A percentile compares a stretch with the other conserved stretches of the same genome.
Conservation (phyloP, 2,888 invertebrate species). For the Agapostemon virescens region DNA sequence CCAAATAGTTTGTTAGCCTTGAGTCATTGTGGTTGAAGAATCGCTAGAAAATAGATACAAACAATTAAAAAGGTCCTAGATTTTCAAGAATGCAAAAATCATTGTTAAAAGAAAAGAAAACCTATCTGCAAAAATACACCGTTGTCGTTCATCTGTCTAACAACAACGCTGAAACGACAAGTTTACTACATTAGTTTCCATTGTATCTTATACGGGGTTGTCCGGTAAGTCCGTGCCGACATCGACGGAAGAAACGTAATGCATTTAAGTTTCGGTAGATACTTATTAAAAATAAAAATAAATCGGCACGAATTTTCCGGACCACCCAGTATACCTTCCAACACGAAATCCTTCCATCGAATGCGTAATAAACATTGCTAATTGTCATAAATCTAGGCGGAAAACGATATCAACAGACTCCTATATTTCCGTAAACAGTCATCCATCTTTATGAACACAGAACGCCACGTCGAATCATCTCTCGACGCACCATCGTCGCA, state of each 20-base stretch:
- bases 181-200: conserved; percentile 16
- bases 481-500: conserved; percentile 2
- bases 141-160: background rate
- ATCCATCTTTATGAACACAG: conserved; percentile 13
- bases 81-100: background rate
- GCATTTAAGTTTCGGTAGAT: too few relatives aligned
- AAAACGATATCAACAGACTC: background rate
- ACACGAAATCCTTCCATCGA: background rate
- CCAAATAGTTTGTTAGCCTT: background rate
- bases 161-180: conserved; percentile 17
- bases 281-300: too few relatives aligned
- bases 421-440: background rate
- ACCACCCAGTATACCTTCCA: too few relatives aligned
- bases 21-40: background rate
- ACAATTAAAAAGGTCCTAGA: too few relatives aligned
- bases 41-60: too few relatives aligned
- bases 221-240: too few relatives aligned
- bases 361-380: background rate
- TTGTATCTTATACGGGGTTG: too few relatives aligned
- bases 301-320: too few relatives aligned
- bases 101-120: background rate
- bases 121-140: background rate
- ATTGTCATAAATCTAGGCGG: background rate
- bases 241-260: too few relatives aligned
- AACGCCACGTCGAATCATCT: conserved; percentile 3